phyloP scores from a whole-genome alignment of 2,113 vertebrate species.

The Colinus virginianus region DNA sequence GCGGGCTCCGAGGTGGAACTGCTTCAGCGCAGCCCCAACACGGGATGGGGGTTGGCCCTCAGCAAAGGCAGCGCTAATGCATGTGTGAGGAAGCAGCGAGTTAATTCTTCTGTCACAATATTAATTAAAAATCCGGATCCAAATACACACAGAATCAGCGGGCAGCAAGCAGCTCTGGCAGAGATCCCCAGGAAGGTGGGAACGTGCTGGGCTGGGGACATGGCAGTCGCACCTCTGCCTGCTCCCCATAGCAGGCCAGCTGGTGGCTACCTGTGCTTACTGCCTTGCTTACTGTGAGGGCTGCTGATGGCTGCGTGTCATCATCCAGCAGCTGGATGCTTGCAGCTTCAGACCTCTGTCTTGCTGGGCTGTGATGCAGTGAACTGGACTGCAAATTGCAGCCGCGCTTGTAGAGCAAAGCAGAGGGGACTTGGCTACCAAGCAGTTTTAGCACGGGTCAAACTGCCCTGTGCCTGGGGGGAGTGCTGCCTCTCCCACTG shows the following conservation, averaged over 20 bases:
- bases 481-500: rapidly evolving
- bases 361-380: neutral
- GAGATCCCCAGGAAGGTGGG: neutral
- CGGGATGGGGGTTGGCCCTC: neutral
- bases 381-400: conserved; percentile 4
- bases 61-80: neutral
- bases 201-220: neutral
- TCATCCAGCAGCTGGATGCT: conserved; percentile 12
- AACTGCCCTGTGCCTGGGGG: rapidly evolving
- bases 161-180: neutral
- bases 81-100: conserved; percentile 25
- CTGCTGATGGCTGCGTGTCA: neutral
- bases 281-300: neutral
- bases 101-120: conserved; percentile 66
- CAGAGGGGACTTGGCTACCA: neutral
- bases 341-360: neutral
- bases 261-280: neutral
- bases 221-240: neutral
- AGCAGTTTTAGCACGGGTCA: neutral
- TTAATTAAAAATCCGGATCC: conserved; percentile 62
- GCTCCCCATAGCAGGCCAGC: too few species aligned
- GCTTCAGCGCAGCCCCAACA: rapidly evolving
- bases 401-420: neutral
- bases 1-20: neutral
- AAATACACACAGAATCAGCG: conserved; percentile 28